Conservation (phyloP, 1,140 invertebrate species). For the Cotesia glomerata region DNA sequence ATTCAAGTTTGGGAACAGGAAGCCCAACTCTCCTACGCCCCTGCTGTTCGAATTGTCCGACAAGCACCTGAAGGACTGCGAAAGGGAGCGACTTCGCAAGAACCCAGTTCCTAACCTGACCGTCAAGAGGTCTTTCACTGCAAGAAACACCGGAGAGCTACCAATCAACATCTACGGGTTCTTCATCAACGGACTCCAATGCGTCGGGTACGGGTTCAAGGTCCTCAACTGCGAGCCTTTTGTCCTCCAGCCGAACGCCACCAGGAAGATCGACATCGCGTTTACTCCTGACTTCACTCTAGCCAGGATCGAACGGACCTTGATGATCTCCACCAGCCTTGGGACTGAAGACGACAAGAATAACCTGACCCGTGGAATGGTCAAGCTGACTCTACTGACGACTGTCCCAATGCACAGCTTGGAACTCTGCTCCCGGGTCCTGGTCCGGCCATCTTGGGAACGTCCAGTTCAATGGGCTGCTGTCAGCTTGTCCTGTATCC, state of each 20-base stretch:
- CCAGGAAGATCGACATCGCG: slow-evolving; percentile 86
- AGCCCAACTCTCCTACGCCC: slow-evolving; percentile 76
- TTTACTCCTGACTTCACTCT: slow-evolving; percentile 94
- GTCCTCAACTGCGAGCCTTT: slow-evolving; percentile 86
- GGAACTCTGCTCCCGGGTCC: slow-evolving; percentile 72
- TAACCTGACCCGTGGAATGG: slow-evolving; percentile 41
- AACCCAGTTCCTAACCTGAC: slow-evolving; percentile 73
- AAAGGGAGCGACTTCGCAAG: slow-evolving; percentile 64
- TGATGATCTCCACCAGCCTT: slow-evolving; percentile 68
- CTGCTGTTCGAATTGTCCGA: slow-evolving; percentile 85
- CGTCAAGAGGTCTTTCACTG: slow-evolving; percentile 84
- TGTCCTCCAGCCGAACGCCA: slow-evolving; percentile 79
- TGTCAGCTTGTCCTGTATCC: slow-evolving; percentile 67
- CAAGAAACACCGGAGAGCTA: slow-evolving; percentile 86
- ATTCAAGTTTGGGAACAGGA: slow-evolving; percentile 90
- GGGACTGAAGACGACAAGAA: slow-evolving; percentile 35
- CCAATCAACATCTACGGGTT: slow-evolving; percentile 79
- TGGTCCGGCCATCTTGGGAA: slow-evolving; percentile 85
- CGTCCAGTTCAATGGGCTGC: slow-evolving; percentile 73
- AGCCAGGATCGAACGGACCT: slow-evolving; percentile 73
- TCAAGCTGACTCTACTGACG: slow-evolving; percentile 71
- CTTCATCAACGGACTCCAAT: slow-evolving; percentile 75
- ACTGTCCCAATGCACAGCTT: slow-evolving; percentile 81
- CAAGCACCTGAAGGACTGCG: slow-evolving; percentile 84
- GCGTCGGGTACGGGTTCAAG: slow-evolving; percentile 88